Evolutionary conservation across 2,797 vertebrate genomes (phyloP).

Genomic region (Spea hammondii): DNA sequence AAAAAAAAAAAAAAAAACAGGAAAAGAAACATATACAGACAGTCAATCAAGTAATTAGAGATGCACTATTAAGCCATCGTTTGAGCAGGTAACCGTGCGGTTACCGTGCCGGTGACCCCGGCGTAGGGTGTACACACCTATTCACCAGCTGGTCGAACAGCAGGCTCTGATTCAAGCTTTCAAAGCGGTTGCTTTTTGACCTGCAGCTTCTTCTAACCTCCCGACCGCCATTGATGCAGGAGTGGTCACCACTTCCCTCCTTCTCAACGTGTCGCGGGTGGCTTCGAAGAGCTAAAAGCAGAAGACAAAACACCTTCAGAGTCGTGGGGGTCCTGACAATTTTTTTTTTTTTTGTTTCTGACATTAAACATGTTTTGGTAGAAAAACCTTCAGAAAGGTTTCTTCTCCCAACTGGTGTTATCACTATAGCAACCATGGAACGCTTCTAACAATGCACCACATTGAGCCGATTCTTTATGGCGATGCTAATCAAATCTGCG

Average conservation of each 20-base stretch:
- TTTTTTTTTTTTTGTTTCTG: too few species aligned
- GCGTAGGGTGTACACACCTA: slow-evolving; percentile 75
- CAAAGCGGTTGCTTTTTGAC: slow-evolving; percentile 93
- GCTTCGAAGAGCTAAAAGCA: slow-evolving; percentile 80
- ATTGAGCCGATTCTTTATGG: too few species aligned
- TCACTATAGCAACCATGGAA: too few species aligned
- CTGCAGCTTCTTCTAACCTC: slow-evolving; percentile 94
- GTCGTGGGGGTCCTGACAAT: too few species aligned
- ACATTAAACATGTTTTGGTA: too few species aligned
- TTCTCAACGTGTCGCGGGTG: slow-evolving; percentile 83
- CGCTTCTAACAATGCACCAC: too few species aligned
- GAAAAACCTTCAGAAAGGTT: neutral
- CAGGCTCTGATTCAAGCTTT: slow-evolving; percentile 96
- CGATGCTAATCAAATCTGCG: too few species aligned
- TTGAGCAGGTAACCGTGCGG: too few species aligned
- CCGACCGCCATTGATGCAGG: slow-evolving; percentile 93
- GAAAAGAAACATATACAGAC: too few species aligned
- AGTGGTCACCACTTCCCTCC: slow-evolving; percentile 83
- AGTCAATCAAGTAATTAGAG: too few species aligned
- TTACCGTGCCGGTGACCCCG: too few species aligned
- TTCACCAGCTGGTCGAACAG: slow-evolving; percentile 98
- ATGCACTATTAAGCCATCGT: too few species aligned
- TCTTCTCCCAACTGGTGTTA: neutral
- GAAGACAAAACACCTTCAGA: slow-evolving; percentile 48
- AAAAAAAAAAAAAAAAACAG: neutral